These are phyloP conservation scores for Crotalus tigris DNA, from an alignment of 2,113 vertebrate species.

Conservation along the genomic window DNA sequence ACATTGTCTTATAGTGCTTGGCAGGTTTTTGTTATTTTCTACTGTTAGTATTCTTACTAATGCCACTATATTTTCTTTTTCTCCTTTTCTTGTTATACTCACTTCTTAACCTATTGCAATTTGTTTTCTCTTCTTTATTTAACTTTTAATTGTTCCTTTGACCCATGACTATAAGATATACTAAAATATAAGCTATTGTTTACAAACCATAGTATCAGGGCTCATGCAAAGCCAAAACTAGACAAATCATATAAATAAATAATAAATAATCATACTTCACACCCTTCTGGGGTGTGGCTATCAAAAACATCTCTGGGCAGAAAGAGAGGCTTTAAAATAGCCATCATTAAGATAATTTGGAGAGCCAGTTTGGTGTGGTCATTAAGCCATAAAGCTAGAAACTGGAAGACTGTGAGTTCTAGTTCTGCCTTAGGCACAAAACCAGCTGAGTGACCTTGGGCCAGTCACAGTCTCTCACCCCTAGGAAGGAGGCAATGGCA, in stretches of 20 bases:
- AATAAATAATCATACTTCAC: background rate
- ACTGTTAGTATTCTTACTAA: background rate
- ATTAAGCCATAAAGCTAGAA: background rate
- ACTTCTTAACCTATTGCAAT: background rate
- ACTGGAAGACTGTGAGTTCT: background rate
- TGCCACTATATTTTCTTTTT: background rate
- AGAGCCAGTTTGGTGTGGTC: background rate
- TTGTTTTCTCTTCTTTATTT: background rate
- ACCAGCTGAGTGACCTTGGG: background rate
- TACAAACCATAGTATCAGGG: background rate
- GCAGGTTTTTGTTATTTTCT: background rate
- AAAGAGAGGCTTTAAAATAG: background rate
- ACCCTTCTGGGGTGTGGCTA: background rate
- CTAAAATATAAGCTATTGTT: background rate
- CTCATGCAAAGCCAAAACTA: background rate
- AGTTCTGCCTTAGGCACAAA: background rate
- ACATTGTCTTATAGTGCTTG: background rate
- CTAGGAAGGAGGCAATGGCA: background rate
- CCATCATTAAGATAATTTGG: background rate
- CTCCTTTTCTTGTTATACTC: background rate
- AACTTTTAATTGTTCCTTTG: background rate
- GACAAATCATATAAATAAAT: background rate
- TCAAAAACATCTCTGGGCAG: background rate
- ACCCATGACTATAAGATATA: background rate
- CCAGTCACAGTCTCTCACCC: background rate